Evolutionary conservation across 2,888 invertebrate species (phyloP), one percentile per base, ranked within the genome.

Genomic region (Agriopis leucophaearia): DNA sequence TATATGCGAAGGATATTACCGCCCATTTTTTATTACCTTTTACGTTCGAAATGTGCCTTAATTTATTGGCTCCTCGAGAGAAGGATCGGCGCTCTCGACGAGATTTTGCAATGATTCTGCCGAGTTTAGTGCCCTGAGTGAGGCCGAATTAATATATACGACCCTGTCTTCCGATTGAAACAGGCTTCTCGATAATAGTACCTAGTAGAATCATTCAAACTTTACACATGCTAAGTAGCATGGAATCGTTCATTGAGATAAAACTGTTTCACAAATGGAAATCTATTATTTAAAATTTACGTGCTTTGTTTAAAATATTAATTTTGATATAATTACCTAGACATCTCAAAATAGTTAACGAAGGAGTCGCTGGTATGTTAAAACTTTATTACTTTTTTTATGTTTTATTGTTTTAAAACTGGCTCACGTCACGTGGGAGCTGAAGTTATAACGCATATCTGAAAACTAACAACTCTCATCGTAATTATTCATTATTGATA

Each of bases 1-100:
- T 72, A 76, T 74, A 73, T 74, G 73, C 73, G 70, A 75, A 74
- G 74, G 74, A 78, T 78, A 75, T 74, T 72, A 73, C 71, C 68
- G 64, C 64, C 70, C 69, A 72, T 73, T 74, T 75, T 74, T 75
- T 76, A 73, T 71, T 74, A 62, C 71, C 69, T 73, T 70, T 73
- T 73, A 65, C 73, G 69, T 71, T 69, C 68, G 63, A 66, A 66
- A 69, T 60, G 68, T 70, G 62, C 69, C 57, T 59, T 69, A 72
- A 77, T 78, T 77, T 80, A 77, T 76, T 66, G 62, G 54, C 42
- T 69, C 64, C 64, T 64, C 66, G 69, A 57, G 68, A 62, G 66
- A 35, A 72, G 70, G 60, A 64, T 63, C 61, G 58, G 51, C 62
- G 56, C 63, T 58, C 44, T 71, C 66, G 69, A 42, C 48, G 60